Evolutionary conservation across 2,888 invertebrate genomes (phyloP).

Genomic region (Biston betularia): DNA sequence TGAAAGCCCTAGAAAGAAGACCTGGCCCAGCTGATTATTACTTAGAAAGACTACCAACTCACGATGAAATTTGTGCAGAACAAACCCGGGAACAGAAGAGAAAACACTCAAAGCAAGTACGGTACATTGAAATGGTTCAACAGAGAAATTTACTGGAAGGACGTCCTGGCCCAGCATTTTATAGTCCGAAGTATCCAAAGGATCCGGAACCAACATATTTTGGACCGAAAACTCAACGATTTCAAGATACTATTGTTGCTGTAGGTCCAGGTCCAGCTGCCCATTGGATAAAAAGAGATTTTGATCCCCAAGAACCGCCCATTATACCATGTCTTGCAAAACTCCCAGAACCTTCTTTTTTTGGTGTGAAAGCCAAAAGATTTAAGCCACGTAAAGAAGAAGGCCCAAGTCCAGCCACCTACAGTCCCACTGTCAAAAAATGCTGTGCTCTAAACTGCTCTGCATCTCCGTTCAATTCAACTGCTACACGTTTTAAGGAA

Average conservation of each 20-base stretch:
- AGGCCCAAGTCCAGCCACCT: conserved; percentile 70
- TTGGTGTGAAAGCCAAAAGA: conserved; percentile 66
- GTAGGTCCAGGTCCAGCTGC: conserved; percentile 67
- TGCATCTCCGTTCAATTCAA: conserved; percentile 64
- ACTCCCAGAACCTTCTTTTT: conserved; percentile 62
- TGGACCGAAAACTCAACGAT: conserved; percentile 67
- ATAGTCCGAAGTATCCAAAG: conserved; percentile 60
- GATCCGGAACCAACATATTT: conserved; percentile 52
- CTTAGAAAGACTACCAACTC: conserved; percentile 50
- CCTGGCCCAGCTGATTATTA: conserved; percentile 74
- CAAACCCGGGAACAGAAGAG: conserved; percentile 61
- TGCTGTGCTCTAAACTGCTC: conserved; percentile 58
- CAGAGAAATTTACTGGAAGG: conserved; percentile 60
- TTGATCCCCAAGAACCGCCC: conserved; percentile 58
- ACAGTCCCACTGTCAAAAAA: conserved; percentile 49
- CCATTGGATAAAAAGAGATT: conserved; percentile 64
- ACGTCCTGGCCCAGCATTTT: conserved; percentile 68
- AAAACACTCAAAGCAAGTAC: conserved; percentile 66
- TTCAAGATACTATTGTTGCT: conserved; percentile 48
- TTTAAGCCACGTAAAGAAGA: conserved; percentile 59
- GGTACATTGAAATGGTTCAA: conserved; percentile 73
- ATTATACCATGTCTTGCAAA: conserved; percentile 55
- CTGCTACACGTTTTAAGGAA: conserved; percentile 63
- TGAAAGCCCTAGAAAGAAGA: conserved; percentile 42
- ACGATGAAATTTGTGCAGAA: conserved; percentile 62